These are phyloP conservation scores for Genyomyrus donnyi DNA, from an alignment of 2,113 vertebrate species.

Conservation along the genomic window DNA sequence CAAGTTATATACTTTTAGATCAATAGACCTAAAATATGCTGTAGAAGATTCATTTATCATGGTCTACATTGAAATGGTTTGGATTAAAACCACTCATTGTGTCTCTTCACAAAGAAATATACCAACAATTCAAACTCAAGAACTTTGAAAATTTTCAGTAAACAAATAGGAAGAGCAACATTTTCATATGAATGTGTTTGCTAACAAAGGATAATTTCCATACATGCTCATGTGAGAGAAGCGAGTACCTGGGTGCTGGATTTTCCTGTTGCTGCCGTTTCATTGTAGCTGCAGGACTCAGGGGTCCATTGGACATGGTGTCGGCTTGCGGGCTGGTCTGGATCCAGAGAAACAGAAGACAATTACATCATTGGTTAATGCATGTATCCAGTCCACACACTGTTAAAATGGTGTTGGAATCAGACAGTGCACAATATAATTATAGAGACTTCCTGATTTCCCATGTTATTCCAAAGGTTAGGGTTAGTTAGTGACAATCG, in stretches of 20 bases:
- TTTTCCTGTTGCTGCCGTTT: slow-evolving; percentile 47
- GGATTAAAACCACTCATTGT: not conserved
- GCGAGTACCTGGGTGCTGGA: slow-evolving; percentile 53
- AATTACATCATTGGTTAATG: not conserved
- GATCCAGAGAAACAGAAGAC: slow-evolving; percentile 5
- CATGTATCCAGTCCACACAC: not conserved
- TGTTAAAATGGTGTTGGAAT: not conserved
- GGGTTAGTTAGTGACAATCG: not conserved
- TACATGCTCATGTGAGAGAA: not conserved
- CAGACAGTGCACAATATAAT: not conserved
- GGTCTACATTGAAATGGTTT: not conserved
- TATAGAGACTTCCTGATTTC: not conserved
- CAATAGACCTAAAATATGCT: not conserved
- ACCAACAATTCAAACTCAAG: not conserved
- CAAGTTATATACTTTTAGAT: not conserved
- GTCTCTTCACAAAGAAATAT: not conserved
- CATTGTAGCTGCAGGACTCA: slow-evolving; percentile 71
- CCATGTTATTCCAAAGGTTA: not conserved
- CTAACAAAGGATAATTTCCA: not conserved
- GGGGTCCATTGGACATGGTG: slow-evolving; percentile 76
- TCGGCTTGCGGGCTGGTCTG: slow-evolving; percentile 49
- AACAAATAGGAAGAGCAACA: not conserved
- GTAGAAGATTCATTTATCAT: not conserved
- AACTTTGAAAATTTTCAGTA: not conserved
- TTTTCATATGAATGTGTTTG: not conserved